These are phyloP conservation scores for Rotaria socialis DNA, from an alignment of 2,888 invertebrate species.

Conservation along the genomic window DNA sequence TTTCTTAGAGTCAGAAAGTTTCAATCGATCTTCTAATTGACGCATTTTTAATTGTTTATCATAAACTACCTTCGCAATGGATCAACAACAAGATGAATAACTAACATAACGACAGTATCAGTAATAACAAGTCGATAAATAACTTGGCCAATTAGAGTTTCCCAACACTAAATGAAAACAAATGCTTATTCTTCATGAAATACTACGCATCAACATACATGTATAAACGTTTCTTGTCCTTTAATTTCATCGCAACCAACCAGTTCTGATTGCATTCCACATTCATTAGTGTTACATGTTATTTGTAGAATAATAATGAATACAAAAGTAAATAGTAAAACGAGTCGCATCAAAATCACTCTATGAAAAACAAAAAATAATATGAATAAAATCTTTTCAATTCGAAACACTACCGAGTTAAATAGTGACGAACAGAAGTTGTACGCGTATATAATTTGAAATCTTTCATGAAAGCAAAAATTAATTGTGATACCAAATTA, in stretches of 20 bases:
- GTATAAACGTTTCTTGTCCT: neutral
- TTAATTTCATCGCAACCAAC: neutral
- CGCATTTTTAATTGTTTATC: neutral
- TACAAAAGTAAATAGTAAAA: neutral
- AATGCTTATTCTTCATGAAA: neutral
- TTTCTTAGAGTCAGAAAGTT: neutral
- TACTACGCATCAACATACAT: neutral
- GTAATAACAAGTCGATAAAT: neutral
- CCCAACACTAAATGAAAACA: slow-evolving; percentile 9
- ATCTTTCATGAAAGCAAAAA: neutral
- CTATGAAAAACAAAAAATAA: neutral
- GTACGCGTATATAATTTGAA: neutral
- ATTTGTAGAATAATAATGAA: slow-evolving; percentile 30
- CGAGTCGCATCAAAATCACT: neutral
- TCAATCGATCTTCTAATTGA: neutral
- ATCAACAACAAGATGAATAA: neutral
- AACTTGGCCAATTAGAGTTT: slow-evolving; percentile 1
- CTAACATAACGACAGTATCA: neutral
- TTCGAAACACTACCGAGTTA: neutral
- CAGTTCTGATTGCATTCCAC: neutral
- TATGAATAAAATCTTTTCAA: too few relatives aligned
- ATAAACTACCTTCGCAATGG: neutral
- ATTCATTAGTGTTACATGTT: slow-evolving; percentile 13
- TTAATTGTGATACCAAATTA: neutral
- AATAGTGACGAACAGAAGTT: neutral